These are phyloP conservation scores for Ovibos moschatus DNA, from an alignment of 2,113 vertebrate species.

Conservation along the genomic window DNA sequence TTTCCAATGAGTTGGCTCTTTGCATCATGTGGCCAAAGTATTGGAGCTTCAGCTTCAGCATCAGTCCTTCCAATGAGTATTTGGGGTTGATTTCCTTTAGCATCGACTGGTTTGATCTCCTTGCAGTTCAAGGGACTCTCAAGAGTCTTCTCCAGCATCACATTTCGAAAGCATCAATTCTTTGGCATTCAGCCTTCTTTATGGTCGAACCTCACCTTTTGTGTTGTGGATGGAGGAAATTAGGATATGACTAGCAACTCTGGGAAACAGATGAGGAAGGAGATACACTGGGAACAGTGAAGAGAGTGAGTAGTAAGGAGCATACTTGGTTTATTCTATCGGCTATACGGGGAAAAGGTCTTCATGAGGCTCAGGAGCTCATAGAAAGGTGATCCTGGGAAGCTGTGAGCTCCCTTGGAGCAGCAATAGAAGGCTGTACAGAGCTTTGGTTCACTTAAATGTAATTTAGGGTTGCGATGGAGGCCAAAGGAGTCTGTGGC, in stretches of 20 bases:
- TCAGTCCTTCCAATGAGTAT: neutral
- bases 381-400: neutral
- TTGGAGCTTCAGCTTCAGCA: neutral
- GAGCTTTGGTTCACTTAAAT: neutral
- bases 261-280: neutral
- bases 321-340: neutral
- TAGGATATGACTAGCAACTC: slow-evolving; percentile 10
- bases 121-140: neutral
- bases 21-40: neutral
- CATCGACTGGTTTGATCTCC: neutral
- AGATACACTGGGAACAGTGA: neutral
- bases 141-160: neutral
- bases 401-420: neutral
- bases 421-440: neutral
- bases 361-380: neutral
- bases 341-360: neutral
- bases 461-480: neutral
- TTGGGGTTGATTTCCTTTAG: neutral
- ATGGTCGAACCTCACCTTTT: neutral
- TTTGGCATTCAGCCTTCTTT: neutral
- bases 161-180: neutral
- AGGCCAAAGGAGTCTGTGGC: neutral
- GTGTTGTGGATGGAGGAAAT: neutral
- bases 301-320: neutral
- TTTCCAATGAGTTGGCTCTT: neutral